A percentile compares a stretch with the other conserved stretches of the same genome.
phyloP scores from a whole-genome alignment of 30 jellyfish, hydroid and myxozoan genomes.

The Nemopilema nomurai region DNA sequence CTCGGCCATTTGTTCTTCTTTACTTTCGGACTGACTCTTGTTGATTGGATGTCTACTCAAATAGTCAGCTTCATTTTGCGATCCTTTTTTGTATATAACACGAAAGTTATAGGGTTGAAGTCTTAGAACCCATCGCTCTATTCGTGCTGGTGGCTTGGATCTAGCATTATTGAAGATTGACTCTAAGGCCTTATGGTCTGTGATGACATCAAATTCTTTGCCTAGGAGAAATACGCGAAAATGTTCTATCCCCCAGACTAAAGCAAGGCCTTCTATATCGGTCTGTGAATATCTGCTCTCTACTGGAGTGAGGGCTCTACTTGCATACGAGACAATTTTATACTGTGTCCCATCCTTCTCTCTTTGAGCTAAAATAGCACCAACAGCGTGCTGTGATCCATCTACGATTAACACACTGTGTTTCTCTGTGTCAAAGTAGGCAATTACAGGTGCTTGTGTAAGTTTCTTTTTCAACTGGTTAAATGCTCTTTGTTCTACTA shows the following conservation, averaged over 20 bases:
- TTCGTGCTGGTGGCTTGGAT: slow-evolving; percentile 63
- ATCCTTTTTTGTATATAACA: slow-evolving; percentile 40
- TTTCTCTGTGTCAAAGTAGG: slow-evolving; percentile 56
- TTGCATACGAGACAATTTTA: slow-evolving; percentile 45
- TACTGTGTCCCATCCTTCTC: slow-evolving; percentile 29
- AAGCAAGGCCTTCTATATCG: slow-evolving; percentile 59
- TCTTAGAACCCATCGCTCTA: slow-evolving; percentile 50
- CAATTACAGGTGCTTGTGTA: slow-evolving; percentile 51
- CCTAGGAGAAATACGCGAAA: slow-evolving; percentile 45
- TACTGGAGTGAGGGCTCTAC: slow-evolving; percentile 49
- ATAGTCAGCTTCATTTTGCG: slow-evolving; percentile 51
- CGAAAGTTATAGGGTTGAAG: slow-evolving; percentile 50
- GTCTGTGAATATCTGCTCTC: slow-evolving; percentile 50
- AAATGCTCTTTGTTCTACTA: slow-evolving; percentile 38
- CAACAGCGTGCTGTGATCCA: slow-evolving; percentile 32
- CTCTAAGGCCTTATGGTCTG: slow-evolving; percentile 46
- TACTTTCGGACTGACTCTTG: slow-evolving; percentile 42
- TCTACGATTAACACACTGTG: slow-evolving; percentile 39
- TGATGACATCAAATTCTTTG: slow-evolving; percentile 45
- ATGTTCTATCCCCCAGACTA: slow-evolving; percentile 56
- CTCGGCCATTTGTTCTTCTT: slow-evolving; percentile 18
- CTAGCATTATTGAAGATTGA: slow-evolving; percentile 37
- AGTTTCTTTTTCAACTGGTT: slow-evolving; percentile 38
- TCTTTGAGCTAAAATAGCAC: slow-evolving; percentile 36
- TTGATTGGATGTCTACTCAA: slow-evolving; percentile 44